A percentile compares a stretch with the other conserved stretches of the same genome.
These are phyloP conservation scores for Rallus limicola DNA, from an alignment of 2,113 vertebrate species.

Conservation along the genomic window DNA sequence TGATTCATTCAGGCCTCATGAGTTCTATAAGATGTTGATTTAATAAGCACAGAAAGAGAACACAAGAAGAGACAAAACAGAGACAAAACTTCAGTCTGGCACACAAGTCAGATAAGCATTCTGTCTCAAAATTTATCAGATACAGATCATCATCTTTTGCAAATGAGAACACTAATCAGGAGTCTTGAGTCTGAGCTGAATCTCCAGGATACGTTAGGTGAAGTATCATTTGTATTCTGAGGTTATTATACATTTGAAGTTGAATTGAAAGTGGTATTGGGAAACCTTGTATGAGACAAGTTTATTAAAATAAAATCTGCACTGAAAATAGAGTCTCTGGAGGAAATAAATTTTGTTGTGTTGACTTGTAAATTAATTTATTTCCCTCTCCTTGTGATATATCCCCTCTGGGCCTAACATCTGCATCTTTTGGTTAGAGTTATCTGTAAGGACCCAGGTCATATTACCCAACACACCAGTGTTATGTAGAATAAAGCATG, in stretches of 20 bases:
- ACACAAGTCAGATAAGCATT: not conserved
- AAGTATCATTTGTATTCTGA: conserved; percentile 20
- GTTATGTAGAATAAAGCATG: not conserved
- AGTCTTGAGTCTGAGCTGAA: conserved; percentile 1
- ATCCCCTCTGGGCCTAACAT: not conserved
- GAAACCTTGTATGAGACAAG: not conserved
- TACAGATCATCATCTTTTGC: conserved; percentile 4
- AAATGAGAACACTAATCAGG: conserved; percentile 23
- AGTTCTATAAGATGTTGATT: not conserved
- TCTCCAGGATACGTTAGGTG: conserved; percentile 4
- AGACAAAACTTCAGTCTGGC: not conserved
- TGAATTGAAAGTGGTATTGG: not conserved
- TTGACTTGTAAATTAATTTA: not conserved
- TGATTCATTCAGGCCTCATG: not conserved
- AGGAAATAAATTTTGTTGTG: not conserved
- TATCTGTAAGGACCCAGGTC: not conserved
- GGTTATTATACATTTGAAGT: not conserved
- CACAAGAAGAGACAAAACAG: not conserved
- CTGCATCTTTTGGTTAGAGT: not conserved
- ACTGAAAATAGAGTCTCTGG: not conserved
- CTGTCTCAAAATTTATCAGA: not conserved
- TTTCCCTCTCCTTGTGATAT: not conserved
- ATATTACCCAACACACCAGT: not conserved
- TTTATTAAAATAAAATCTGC: conserved; percentile 13
- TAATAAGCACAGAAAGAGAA: not conserved